phyloP scores from a whole-genome alignment of 2,888 invertebrate genomes.

The Troides helena region DNA sequence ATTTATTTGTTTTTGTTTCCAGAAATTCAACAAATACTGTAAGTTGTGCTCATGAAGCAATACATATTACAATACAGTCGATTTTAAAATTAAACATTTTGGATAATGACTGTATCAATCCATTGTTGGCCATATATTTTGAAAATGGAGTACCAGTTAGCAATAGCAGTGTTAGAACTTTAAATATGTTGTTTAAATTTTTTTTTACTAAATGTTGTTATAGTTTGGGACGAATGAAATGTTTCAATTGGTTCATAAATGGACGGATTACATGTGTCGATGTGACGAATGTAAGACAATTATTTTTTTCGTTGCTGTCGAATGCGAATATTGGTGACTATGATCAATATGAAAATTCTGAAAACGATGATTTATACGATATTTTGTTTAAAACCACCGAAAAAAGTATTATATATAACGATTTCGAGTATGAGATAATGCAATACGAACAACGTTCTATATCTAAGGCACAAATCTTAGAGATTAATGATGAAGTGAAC shows the following conservation, averaged over 20 bases:
- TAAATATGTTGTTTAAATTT: conserved; percentile 52
- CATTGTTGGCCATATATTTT: conserved; percentile 61
- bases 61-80: conserved; percentile 58
- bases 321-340: conserved; percentile 54
- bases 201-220: conserved; percentile 62
- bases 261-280: conserved; percentile 44
- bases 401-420: conserved; percentile 58
- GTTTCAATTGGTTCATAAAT: conserved; percentile 56
- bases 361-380: conserved; percentile 43
- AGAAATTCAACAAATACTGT: conserved; percentile 53
- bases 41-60: conserved; percentile 49
- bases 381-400: conserved; percentile 56
- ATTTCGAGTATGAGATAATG: conserved; percentile 54
- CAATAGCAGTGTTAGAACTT: conserved; percentile 52
- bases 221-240: conserved; percentile 49
- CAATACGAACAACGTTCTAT: conserved; percentile 24
- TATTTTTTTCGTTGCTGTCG: conserved; percentile 55
- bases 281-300: conserved; percentile 40
- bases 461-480: conserved; percentile 35
- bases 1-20: conserved; percentile 24
- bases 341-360: not conserved
- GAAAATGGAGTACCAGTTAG: conserved; percentile 69
- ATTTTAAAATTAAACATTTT: conserved; percentile 51
- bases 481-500: conserved; percentile 45
- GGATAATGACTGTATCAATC: conserved; percentile 52